Evolutionary conservation across 2,113 vertebrate genomes (phyloP), one percentile per base, ranked within the genome.

Genomic region (Laticauda laticaudata): DNA sequence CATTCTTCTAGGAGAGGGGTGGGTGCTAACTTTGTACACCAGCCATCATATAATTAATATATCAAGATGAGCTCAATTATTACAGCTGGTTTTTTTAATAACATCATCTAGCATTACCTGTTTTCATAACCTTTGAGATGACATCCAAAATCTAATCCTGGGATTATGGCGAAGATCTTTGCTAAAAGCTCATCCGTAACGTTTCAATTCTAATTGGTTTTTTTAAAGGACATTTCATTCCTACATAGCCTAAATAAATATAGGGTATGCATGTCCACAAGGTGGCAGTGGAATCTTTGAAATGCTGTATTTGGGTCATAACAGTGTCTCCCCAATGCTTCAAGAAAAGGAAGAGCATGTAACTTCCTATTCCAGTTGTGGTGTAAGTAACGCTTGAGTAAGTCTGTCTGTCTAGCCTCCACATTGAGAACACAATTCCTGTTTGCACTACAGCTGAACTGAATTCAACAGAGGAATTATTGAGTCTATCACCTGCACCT

Each of bases 251-350:
- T 45, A 51, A 11, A 94, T 54, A 29, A 87, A 61, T 55, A 54
- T 43, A 91, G 55, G 18, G 11, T 61, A 43, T 85, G 43, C 18
- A 29, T 90, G 92, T 90, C 98, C 98, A 97, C 97, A 96, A 97
- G 97, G 96, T 97, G 98, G 98, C 97, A 97, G 97, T 97, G 97
- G 95, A 97, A 94, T 95, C 96, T 94, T 96, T 94, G 95, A 87
- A 95, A 97, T 97, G 29, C 93, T 87, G 14, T 23, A n/a, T 48
- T 53, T 87, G 39, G 59, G 5, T 9, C 0, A 48, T 75, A 56
- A 55, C 23, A 6, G 57, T 43, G 23, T 12, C 18, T 34, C 10
- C 4, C 75, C 34, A 81, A 21, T 3, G 6, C 34, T 59, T 88
- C 57, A n/a, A 39, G 90, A 18, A 53, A 89, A 91, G 21, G 54